These are phyloP conservation scores for Actinostola sp. DNA, from an alignment of 92 coral and sea anemone species.

Conservation along the genomic window DNA sequence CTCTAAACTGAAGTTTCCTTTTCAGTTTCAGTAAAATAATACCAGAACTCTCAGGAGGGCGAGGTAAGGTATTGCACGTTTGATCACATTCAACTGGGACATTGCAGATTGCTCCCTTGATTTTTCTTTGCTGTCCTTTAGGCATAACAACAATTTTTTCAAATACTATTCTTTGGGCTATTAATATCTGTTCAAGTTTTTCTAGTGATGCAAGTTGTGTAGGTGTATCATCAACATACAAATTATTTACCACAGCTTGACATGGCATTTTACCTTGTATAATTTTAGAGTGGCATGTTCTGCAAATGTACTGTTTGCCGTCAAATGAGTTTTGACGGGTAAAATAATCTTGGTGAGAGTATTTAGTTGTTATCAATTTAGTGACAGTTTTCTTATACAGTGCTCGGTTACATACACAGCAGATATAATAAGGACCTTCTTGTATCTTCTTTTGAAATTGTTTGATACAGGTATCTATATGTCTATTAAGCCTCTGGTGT, in stretches of 20 bases:
- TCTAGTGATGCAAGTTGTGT: slow-evolving; percentile 53
- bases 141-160: slow-evolving; percentile 66
- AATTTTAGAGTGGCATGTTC: slow-evolving; percentile 68
- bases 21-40: slow-evolving; percentile 49
- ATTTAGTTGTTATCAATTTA: not conserved
- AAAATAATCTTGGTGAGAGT: not conserved
- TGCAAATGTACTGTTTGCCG: slow-evolving; percentile 64
- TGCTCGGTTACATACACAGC: slow-evolving; percentile 53
- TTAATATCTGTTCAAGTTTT: slow-evolving; percentile 66
- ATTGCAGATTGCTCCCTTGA: slow-evolving; percentile 67
- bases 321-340: slow-evolving; percentile 48
- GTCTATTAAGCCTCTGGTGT: too few species aligned
- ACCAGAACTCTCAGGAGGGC: slow-evolving; percentile 72
- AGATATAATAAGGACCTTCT: slow-evolving; percentile 67
- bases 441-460: slow-evolving; percentile 46
- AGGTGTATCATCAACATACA: slow-evolving; percentile 61
- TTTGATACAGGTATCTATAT: slow-evolving; percentile 35
- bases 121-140: slow-evolving; percentile 65
- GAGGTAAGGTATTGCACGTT: slow-evolving; percentile 56
- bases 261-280: slow-evolving; percentile 59
- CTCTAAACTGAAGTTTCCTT: slow-evolving; percentile 63
- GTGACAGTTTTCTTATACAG: slow-evolving; percentile 40
- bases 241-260: slow-evolving; percentile 64
- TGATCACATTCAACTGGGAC: slow-evolving; percentile 75
- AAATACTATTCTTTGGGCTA: slow-evolving; percentile 63